Base-by-base conservation (phyloP, 2,888 invertebrate genomes). In the Opisthograptis luteolata region DNA sequence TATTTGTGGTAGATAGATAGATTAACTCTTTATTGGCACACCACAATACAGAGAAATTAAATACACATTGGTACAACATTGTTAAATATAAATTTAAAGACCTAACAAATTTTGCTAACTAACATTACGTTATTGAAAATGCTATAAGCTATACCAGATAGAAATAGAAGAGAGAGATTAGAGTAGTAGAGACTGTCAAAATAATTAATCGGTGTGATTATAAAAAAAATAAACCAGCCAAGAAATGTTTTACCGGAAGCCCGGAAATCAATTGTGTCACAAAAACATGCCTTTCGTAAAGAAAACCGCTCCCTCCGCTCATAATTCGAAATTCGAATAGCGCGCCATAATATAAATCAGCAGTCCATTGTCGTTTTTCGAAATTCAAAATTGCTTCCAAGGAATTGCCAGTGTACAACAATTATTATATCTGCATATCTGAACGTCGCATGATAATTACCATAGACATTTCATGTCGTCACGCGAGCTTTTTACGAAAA, bases 361-460 rank as follows among this genome's bases (percentile, higher is more conserved):
- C 22, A 2, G 9, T 8, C 45, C 27, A 47, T 56, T 56, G 40
- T 43, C 42, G 45, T 52, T 45, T 43, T 50, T 40, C 28, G 24
- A 44, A 55, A 35, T 45, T 42, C 42, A 25, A 52, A 52, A 52
- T 56, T 34, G 41, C 44, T 52, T 40, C 37, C 37, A 35, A 45
- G 42, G 25, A 43, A 49, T 45, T 51, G 44, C 44, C 30, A 14
- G 40, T 28, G 17, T 36, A 30, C 27, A 31, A 40, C 28, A 45
- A 46, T 52, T 54, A 46, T 55, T 27, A 28, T 46, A 60, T 58
- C 60, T 57, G 56, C 58, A 57, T 55, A 56, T 59, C 48, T 45
- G 49, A 45, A 44, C 35, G 50, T 59, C 53, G 57, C 61, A 62
- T 58, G 62, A 53, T 62, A 62, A 62, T 62, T 59, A 51, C 61